phyloP scores from a whole-genome alignment of 2,797 vertebrate species.

The Takifugu ocellatus region DNA sequence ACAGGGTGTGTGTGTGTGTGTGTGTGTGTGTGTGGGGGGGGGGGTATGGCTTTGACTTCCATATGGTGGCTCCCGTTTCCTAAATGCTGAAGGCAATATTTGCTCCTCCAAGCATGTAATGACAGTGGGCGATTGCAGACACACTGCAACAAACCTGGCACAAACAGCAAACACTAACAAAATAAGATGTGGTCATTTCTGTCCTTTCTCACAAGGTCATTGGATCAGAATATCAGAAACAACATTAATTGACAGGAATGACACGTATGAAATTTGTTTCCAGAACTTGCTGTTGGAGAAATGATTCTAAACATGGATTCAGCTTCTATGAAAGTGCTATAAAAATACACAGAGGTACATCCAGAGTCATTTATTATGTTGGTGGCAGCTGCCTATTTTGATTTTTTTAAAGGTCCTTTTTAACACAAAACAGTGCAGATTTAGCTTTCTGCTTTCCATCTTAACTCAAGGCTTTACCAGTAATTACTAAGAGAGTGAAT shows the following conservation, averaged over 20 bases:
- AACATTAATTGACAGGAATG: background rate
- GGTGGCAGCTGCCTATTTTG: background rate
- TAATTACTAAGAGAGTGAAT: too few relatives aligned
- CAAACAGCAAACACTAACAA: conserved; percentile 21
- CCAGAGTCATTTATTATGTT: too few relatives aligned
- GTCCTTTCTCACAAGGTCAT: background rate
- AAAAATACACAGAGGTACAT: too few relatives aligned
- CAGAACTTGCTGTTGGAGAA: background rate
- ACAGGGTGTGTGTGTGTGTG: too few relatives aligned
- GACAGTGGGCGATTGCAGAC: conserved; percentile 31
- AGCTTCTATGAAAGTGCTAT: too few relatives aligned
- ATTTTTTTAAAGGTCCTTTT: background rate
- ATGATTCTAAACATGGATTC: too few relatives aligned
- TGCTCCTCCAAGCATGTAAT: conserved; percentile 44
- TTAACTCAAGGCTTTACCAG: too few relatives aligned
- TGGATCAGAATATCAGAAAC: background rate
- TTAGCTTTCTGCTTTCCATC: too few relatives aligned
- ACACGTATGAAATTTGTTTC: background rate
- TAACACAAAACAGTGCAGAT: too few relatives aligned
- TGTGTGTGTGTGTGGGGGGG: too few relatives aligned
- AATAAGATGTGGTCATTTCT: conserved; percentile 20
- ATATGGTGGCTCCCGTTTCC: conserved; percentile 20
- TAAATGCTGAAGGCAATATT: conserved; percentile 30
- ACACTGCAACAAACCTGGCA: conserved; percentile 23
- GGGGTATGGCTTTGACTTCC: conserved; percentile 14